phyloP scores from a whole-genome alignment of 2,888 invertebrate genomes.

The Drosophila mayaguana region DNA sequence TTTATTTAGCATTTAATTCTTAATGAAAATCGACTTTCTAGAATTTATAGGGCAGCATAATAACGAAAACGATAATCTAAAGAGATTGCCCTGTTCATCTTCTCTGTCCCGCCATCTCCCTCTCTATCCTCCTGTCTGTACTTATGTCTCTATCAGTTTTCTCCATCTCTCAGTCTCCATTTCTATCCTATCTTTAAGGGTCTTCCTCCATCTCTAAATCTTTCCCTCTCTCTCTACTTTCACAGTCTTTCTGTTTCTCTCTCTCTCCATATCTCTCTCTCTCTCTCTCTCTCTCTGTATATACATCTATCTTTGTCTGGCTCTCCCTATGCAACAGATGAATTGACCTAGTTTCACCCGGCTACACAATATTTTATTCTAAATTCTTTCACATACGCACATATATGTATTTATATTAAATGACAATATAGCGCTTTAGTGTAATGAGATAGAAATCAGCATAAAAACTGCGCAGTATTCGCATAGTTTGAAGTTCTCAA shows the following conservation, averaged over 20 bases:
- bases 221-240: not conserved
- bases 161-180: not conserved
- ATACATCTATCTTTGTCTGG: too few species aligned
- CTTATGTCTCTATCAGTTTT: not conserved
- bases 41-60: too few species aligned
- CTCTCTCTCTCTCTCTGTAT: not conserved
- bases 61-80: too few species aligned
- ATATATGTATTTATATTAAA: not conserved
- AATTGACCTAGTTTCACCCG: not conserved
- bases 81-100: not conserved
- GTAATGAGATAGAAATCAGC: too few species aligned
- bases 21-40: not conserved
- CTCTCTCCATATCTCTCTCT: not conserved
- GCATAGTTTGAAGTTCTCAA: not conserved
- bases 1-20: not conserved
- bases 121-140: not conserved
- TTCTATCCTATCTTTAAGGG: not conserved
- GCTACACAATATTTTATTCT: not conserved
- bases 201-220: not conserved
- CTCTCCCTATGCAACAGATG: slow-evolving; percentile 1
- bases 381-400: not conserved
- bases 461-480: slow-evolving; percentile 4
- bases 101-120: too few species aligned
- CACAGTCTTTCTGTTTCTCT: not conserved
- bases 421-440: too few species aligned